These are phyloP conservation scores for Hydrocynus forskahlii DNA, from an alignment of 2,797 vertebrate species.

Conservation along the genomic window DNA sequence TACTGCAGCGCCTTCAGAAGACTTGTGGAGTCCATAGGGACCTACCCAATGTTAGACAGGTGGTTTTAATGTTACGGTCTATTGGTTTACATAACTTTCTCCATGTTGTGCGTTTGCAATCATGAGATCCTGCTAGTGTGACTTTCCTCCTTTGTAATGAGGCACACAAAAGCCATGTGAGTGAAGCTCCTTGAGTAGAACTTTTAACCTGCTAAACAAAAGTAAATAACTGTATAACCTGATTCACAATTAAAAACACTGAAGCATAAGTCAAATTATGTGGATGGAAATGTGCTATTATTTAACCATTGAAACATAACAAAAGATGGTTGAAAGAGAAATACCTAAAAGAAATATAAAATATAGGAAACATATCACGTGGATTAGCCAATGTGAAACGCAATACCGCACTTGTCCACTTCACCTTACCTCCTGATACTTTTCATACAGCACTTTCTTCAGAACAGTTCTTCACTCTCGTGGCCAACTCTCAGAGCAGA, in stretches of 20 bases:
- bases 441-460: constrained; percentile 39
- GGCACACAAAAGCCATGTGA: neutral
- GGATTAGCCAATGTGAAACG: neutral
- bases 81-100: neutral
- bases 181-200: neutral
- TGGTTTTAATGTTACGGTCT: neutral
- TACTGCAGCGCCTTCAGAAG: no score
- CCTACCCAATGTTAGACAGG: no score
- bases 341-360: no score
- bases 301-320: neutral
- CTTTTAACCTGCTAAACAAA: neutral
- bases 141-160: neutral
- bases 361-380: no score
- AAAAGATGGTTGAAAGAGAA: no score
- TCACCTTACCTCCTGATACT: neutral
- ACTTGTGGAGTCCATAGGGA: no score
- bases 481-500: constrained; percentile 57
- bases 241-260: neutral
- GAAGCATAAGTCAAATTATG: neutral
- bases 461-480: constrained; percentile 60
- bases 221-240: neutral
- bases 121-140: neutral
- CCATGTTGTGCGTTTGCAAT: neutral
- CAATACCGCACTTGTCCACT: neutral
- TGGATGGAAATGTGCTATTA: neutral